Evolutionary conservation across 2,888 invertebrate genomes (phyloP).

Genomic region (Conops quadrifasciatus): DNA sequence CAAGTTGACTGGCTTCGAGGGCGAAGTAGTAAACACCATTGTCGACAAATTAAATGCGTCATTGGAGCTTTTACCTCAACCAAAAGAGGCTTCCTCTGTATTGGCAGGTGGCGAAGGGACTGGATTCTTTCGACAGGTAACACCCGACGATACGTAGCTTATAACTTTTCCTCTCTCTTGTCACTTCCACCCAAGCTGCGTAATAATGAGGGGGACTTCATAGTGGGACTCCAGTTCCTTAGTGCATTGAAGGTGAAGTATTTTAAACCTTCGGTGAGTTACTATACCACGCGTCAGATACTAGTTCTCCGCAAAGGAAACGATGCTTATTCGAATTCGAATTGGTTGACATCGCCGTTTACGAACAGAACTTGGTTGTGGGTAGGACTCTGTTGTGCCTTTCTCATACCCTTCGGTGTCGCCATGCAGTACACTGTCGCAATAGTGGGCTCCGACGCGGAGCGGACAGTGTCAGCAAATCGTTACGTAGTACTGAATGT

Average conservation of each 20-base stretch:
- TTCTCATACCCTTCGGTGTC: background rate
- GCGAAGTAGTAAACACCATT: constrained; percentile 13
- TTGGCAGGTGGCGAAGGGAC: background rate
- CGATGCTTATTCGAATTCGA: background rate
- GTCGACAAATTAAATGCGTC: constrained; percentile 11
- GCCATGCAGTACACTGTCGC: background rate
- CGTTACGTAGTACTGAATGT: constrained; percentile 1
- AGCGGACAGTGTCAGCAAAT: background rate
- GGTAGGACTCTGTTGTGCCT: background rate
- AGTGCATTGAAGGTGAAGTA: background rate
- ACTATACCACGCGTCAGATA: constrained; percentile 4
- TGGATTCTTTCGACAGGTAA: constrained; percentile 10
- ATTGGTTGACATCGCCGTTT: constrained; percentile 10
- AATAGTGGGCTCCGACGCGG: background rate
- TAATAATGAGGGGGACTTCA: constrained; percentile 11
- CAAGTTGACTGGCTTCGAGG: constrained; percentile 16
- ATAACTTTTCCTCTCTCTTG: background rate
- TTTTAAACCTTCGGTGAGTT: constrained; percentile 7
- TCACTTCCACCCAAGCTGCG: background rate
- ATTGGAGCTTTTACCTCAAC: background rate
- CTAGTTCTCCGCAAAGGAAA: background rate
- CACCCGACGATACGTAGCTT: no score
- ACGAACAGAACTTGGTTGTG: background rate
- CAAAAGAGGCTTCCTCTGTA: background rate
- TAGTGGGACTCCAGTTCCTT: constrained; percentile 4